Base-by-base conservation (phyloP, 2,888 invertebrate genomes). In the Nesidiocoris tenuis region DNA sequence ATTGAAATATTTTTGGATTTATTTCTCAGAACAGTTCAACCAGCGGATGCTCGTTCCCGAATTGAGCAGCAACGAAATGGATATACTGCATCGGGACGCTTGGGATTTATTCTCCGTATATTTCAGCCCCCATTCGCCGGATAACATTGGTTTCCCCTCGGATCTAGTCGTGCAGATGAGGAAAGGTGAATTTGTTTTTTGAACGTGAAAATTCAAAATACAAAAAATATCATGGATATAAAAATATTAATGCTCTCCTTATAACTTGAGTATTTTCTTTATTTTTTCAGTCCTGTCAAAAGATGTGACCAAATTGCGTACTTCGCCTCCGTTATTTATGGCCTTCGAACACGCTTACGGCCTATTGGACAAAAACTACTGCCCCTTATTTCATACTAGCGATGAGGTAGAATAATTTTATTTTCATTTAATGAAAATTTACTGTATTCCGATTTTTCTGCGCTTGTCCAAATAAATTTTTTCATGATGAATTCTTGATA, bases 11-110 rank as follows among this genome's bases (percentile, higher is more conserved):
- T n/a, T n/a, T n/a, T n/a, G n/a, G n/a, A n/a, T n/a, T n/a, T n/a
- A n/a, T n/a, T n/a, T n/a, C n/a, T 16, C 84, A 93, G 94, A 94
- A 84, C 90, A 91, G 82, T 91, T 95, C 81, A 94, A 94, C 84
- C 89, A 88, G 54, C 89, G 90, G 80, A 88, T 94, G 78, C 84
- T 94, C 77, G 90, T 90, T 81, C 94, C 94, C 0, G 92, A 93
- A 76, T 85, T 94, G 77, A 88, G 86, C 1, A 84, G 85, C 1
- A 85, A 85, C 12, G 90, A 91, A 78, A 85, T 91, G 79, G 86
- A 86, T 76, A 84, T 85, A 19, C 84, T 94, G 5, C 90, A 90
- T 80, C 83, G 84, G 1, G 90, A 90, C 81, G 91, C 92, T 0
- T 85, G 87, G 78, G 90, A 88, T 78, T 85, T 94, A 79, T 90